Evolutionary conservation across 2,888 invertebrate genomes (phyloP), one percentile per base, ranked within the genome.

Genomic region (Drosophila dives): DNA sequence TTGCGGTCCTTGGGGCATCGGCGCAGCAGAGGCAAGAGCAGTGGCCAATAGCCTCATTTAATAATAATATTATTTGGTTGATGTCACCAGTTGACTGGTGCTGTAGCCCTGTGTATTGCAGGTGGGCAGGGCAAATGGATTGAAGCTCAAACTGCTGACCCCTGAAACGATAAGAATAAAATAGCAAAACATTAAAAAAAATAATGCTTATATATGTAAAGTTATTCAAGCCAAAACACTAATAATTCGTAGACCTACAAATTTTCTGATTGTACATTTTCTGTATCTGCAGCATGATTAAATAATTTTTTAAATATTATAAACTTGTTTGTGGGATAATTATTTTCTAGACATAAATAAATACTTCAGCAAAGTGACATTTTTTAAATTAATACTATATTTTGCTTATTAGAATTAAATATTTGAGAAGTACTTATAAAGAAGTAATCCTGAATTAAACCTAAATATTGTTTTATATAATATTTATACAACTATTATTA

Each of bases 121-220:
- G 58, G 97, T 97, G 53, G 98, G 97, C 90, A 98, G 94, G 76
- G 97, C 97, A 94, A 98, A 98, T 36, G 98, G 98, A 92, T 98
- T 98, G 94, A 99, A 99, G 49, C 98, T 98, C 76, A 98, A 94
- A 73, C 97, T 96, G 86, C 97, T 96, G 96, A 98, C 97, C 91
- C 93, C 93, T 93, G 84, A 0, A 92, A 92, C 26, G 23, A 54
- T 26, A 26, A 2, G 29, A 42, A 33, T 50, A 67, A 36, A 50
- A 55, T n/a, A 15, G 11, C 0, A 42, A 33, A 1, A 7, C 26
- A n/a, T 17, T 53, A 7, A 33, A 12, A 23, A 15, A 45, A 23
- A 23, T 3, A 23, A 15, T 15, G 8, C 20, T 7, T 20, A 45
- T 45, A 0, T 10, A n/a, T 10, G 7, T 45, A 7, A 20, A 7